Conservation (phyloP, 2,888 invertebrate genomes). For the Venusia cambrica region DNA sequence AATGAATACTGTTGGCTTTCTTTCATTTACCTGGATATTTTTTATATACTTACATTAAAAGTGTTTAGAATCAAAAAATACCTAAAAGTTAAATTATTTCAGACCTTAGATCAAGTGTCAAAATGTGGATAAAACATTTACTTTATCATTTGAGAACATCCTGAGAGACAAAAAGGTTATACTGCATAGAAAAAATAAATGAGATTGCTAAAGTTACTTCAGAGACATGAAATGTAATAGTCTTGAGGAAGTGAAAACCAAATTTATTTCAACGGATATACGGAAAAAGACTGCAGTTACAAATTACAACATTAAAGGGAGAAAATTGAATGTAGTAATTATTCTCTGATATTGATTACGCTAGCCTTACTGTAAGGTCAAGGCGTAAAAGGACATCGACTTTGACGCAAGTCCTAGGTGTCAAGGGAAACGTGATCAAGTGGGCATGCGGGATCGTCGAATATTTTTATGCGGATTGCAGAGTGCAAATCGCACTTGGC, state of each 20-base stretch:
- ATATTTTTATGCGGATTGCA: conserved; percentile 33
- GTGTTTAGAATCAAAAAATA: not conserved
- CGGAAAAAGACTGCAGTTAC: conserved; percentile 12
- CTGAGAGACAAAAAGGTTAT: conserved; percentile 4
- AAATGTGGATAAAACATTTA: not conserved
- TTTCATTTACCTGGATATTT: too few relatives aligned
- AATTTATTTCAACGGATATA: conserved; percentile 10
- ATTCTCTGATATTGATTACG: conserved; percentile 20
- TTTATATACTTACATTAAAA: too few relatives aligned
- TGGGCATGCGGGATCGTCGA: conserved; percentile 33
- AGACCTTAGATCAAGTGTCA: too few relatives aligned
- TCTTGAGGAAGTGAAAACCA: conserved; percentile 9
- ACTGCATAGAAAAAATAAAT: not conserved
- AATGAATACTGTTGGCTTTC: too few relatives aligned
- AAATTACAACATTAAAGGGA: conserved; percentile 1
- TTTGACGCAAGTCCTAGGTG: conserved; percentile 43
- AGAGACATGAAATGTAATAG: conserved; percentile 19
- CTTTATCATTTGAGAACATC: not conserved
- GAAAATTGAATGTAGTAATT: conserved; percentile 20
- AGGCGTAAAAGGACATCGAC: conserved; percentile 53
- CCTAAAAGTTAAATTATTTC: too few relatives aligned
- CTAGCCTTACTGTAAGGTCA: conserved; percentile 47
- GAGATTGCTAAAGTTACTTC: conserved; percentile 5
- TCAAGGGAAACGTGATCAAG: conserved; percentile 64
- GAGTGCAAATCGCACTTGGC: too few relatives aligned